These are phyloP conservation scores for Micropoecilia bifurca DNA, from an alignment of 2,797 vertebrate genomes.

Conservation along the genomic window DNA sequence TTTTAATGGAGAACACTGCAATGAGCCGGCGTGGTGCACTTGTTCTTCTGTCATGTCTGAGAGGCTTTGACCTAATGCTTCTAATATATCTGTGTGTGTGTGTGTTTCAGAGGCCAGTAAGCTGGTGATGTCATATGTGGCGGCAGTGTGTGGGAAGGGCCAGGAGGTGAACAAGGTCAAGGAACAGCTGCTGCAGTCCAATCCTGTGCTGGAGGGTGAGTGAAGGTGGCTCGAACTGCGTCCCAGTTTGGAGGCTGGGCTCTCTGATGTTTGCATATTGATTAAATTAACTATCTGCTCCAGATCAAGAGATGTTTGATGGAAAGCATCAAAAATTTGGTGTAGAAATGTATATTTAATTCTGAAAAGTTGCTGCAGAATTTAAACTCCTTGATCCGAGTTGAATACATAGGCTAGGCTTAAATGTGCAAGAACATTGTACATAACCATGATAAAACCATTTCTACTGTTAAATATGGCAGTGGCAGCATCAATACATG, in stretches of 20 bases:
- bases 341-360: too few relatives aligned
- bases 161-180: constrained; percentile 99
- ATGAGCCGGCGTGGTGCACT: constrained; percentile 28
- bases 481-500: neutral
- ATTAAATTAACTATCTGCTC: neutral
- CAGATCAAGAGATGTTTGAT: neutral
- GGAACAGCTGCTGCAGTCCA: constrained; percentile 98
- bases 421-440: neutral
- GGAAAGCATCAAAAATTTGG: neutral
- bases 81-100: constrained; percentile 50
- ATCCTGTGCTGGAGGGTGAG: constrained; percentile 98
- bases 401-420: neutral
- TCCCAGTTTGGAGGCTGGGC: constrained; percentile 11
- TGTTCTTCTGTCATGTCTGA: constrained; percentile 47
- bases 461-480: neutral
- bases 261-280: constrained; percentile 22
- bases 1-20: constrained; percentile 37
- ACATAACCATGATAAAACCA: neutral
- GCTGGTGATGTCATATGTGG: constrained; percentile 99
- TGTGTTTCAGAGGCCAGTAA: constrained; percentile 94
- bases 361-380: neutral
- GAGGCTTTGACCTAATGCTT: constrained; percentile 42
- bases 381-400: neutral
- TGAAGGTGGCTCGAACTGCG: constrained; percentile 17
- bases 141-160: constrained; percentile 98